Conservation (phyloP, 2,113 vertebrate species). For the Lepisosteus oculatus region DNA sequence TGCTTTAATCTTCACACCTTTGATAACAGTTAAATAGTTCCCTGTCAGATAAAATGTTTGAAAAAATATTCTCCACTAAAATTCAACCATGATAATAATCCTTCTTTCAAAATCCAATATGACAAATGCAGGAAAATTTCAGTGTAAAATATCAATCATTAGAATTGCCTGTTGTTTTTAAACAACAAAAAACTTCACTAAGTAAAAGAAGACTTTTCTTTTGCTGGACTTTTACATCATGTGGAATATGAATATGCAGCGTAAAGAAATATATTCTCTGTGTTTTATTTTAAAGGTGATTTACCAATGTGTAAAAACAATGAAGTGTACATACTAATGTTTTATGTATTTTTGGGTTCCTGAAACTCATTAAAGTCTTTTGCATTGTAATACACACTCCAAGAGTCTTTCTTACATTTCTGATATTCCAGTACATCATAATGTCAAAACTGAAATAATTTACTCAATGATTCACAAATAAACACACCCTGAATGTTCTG, state of each 20-base stretch:
- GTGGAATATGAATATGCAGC: conserved; percentile 73
- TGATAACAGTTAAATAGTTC: conserved; percentile 39
- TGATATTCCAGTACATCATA: too few species aligned
- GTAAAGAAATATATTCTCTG: conserved; percentile 65
- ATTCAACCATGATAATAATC: conserved; percentile 56
- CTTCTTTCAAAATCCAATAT: conserved; percentile 60
- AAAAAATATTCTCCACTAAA: conserved; percentile 47
- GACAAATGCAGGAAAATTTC: conserved; percentile 61
- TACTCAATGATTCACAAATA: too few species aligned
- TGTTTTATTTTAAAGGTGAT: conserved; percentile 60
- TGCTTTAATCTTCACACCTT: conserved; percentile 43
- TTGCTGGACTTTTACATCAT: conserved; percentile 67
- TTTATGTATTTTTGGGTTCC: conserved; percentile 78
- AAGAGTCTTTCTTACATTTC: conserved; percentile 47
- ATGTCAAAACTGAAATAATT: too few species aligned
- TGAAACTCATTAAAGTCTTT: conserved; percentile 79
- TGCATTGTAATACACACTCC: conserved; percentile 68
- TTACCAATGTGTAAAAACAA: conserved; percentile 70
- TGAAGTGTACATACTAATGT: conserved; percentile 61
- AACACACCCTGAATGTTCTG: too few species aligned
- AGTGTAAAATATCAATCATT: conserved; percentile 61
- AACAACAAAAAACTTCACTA: conserved; percentile 30
- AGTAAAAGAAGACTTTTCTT: conserved; percentile 39
- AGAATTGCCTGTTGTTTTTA: conserved; percentile 58
- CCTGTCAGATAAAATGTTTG: conserved; percentile 46